Evolutionary conservation across 2,888 invertebrate genomes (phyloP), one percentile per base, ranked within the genome.

Genomic region (Temnothorax ravouxi): DNA sequence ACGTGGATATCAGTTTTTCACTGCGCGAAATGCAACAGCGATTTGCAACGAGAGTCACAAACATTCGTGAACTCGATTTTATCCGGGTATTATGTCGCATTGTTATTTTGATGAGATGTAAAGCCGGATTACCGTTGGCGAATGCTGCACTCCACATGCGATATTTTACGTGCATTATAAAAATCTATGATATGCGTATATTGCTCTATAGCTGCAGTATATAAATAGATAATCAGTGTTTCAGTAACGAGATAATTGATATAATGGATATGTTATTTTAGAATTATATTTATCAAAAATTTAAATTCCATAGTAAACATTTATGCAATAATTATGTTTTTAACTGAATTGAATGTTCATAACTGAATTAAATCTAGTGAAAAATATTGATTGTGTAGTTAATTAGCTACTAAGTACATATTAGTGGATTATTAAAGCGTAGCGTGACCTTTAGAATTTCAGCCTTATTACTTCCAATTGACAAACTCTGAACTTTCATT

Each of bases 111-210:
- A 89, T 88, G 84, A 90, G 89, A 87, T 89, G 90, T 83, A 89
- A 90, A 89, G 89, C 84, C 84, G 86, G 84, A 90, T 89, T 88
- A 89, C 85, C 82, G 83, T 74, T 81, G 76, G 83, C 75, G 88
- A 86, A 83, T 83, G 83, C 81, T 83, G 79, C 76, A 81, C 75
- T 79, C 21, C 34, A 50, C 50, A 54, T 44, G 44, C n/a, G 18
- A 54, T 38, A 77, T 82, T 76, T 75, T 77, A 54, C 2, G n/a
- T n/a, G 15, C 34, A n/a, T 47, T n/a, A 47, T 21, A 59, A 29
- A 59, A 67, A 34, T 59, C 38, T n/a, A 34, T 69, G 18, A 56
- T 21, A 56, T 21, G 15, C n/a, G n/a, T n/a, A n/a, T 67, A 77
- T 34, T 76, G 71, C 34, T 71, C 34, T 71, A 59, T 34, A 38